Evolutionary conservation across 2,797 vertebrate species (phyloP).

Genomic region (Rhynchotus rufescens): DNA sequence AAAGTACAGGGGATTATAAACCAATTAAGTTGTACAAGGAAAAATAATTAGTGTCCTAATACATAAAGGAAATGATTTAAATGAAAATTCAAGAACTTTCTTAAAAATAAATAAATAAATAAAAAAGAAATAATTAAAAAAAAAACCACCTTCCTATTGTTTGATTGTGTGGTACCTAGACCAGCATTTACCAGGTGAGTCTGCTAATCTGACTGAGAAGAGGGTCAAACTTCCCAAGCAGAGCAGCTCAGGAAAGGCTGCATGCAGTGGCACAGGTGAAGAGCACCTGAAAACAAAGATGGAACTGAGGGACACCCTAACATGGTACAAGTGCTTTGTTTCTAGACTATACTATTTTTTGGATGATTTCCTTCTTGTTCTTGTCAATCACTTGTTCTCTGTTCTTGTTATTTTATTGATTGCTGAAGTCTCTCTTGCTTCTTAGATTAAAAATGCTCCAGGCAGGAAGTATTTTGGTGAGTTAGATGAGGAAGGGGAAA

Average conservation of each 20-base stretch:
- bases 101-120: too few relatives aligned
- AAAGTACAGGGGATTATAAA: background rate
- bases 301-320: background rate
- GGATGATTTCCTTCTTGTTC: conserved; percentile 1
- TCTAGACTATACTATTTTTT: background rate
- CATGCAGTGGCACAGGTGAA: background rate
- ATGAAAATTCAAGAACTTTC: background rate
- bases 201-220: background rate
- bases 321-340: background rate
- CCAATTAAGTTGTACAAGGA: background rate
- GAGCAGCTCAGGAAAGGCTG: background rate
- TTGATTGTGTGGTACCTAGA: background rate
- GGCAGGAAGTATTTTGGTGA: background rate
- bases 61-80: background rate
- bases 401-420: background rate
- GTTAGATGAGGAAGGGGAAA: background rate
- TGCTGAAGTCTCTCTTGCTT: conserved; percentile 5
- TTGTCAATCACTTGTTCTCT: background rate
- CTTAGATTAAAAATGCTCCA: conserved; percentile 25
- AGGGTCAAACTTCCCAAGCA: background rate
- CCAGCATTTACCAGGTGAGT: background rate
- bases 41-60: background rate
- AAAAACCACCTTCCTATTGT: background rate
- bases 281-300: background rate
- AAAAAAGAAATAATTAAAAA: too few relatives aligned